Evolutionary conservation across 2,113 vertebrate genomes (phyloP).

Genomic region (Elanus axillaris): DNA sequence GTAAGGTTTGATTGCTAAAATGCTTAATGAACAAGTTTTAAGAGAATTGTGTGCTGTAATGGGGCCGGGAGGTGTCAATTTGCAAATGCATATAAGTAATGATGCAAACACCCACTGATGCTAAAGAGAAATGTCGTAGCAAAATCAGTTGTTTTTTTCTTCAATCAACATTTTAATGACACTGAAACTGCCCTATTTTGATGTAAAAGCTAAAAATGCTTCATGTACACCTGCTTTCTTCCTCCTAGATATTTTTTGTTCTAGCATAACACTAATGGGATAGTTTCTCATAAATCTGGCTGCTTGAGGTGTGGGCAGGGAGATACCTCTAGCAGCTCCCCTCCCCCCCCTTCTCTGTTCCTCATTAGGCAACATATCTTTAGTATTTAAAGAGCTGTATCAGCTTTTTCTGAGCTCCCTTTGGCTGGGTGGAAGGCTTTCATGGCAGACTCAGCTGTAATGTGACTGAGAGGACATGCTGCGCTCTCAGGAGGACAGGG

Average conservation of each 20-base stretch:
- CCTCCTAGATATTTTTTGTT: background rate
- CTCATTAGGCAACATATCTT: background rate
- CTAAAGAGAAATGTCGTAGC: background rate
- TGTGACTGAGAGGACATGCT: background rate
- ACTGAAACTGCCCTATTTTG: background rate
- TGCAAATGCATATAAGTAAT: background rate
- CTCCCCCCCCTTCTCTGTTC: background rate
- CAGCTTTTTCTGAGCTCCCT: background rate
- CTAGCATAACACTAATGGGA: fast-evolving
- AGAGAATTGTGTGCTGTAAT: background rate
- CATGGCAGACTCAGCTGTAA: background rate
- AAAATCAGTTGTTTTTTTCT: background rate
- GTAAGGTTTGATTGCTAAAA: background rate
- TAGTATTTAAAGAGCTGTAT: background rate
- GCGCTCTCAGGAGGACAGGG: background rate
- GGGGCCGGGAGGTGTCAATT: background rate
- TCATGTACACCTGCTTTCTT: background rate
- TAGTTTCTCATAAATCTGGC: background rate
- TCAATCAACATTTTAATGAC: background rate
- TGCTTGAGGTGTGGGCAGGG: background rate
- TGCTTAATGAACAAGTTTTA: background rate
- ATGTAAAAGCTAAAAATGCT: background rate
- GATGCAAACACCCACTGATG: background rate
- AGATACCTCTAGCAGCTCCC: background rate
- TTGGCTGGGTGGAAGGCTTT: background rate